Conservation (phyloP, 53 echinoderm and acorn worm genomes). For the Actinopyga echinites region DNA sequence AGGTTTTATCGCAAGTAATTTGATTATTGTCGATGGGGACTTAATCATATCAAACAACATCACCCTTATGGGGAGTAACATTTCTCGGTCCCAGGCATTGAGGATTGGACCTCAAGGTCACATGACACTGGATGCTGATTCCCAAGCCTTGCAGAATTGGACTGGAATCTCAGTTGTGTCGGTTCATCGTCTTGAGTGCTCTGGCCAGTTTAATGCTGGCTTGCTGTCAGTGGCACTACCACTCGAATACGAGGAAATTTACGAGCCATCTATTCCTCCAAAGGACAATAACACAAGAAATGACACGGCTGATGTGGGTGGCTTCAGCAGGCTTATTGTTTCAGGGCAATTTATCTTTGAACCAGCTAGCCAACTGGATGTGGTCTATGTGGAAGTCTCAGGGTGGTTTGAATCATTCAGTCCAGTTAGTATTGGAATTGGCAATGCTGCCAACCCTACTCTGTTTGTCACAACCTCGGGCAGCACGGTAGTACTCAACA, state of each 20-base stretch:
- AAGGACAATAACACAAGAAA: neutral
- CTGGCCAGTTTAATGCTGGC: neutral
- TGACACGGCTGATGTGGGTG: no score
- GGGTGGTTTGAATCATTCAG: conserved; percentile 52
- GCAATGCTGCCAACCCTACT: conserved; percentile 6
- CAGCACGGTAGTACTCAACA: conserved; percentile 60
- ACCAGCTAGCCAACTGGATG: conserved; percentile 24
- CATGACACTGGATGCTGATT: neutral
- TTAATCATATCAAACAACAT: neutral
- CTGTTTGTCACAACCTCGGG: conserved; percentile 48
- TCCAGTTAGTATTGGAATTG: conserved; percentile 44
- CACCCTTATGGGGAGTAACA: neutral
- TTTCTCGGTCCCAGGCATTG: neutral
- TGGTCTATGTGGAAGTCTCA: conserved; percentile 40
- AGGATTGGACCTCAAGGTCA: neutral
- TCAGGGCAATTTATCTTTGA: conserved; percentile 9
- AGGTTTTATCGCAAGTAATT: conserved; percentile 1
- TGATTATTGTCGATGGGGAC: neutral
- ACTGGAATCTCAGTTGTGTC: neutral
- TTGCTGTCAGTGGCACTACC: neutral
- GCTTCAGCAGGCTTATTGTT: neutral
- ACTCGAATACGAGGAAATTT: conserved; percentile 48
- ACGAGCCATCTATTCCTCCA: neutral
- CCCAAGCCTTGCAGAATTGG: neutral
- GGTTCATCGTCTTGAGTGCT: neutral